Evolutionary conservation across 1,140 invertebrate species (phyloP), one percentile per base, ranked within the genome.

Genomic region (Anadara kagoshimensis): DNA sequence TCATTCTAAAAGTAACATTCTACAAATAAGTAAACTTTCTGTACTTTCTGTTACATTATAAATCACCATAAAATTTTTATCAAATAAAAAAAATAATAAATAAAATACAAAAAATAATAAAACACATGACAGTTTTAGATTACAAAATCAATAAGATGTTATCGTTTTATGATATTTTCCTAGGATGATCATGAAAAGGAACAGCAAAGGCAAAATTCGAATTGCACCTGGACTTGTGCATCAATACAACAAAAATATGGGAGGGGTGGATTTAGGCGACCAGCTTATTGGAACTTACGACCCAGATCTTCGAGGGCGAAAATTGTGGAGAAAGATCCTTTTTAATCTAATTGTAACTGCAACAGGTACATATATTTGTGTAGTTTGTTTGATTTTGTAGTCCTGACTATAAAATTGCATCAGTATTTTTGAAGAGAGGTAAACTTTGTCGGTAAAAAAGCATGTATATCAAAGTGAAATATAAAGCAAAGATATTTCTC

Each of bases 301-400:
- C 3, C 58, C 58, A 11, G 14, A 61, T 5, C 20, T 61, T 20
- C 10, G 41, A 44, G 20, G 36, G 0, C 18, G 36, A n/a, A 59
- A 59, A 5, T 16, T 59, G 18, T 59, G 57, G 58, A 61, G 26
- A 26, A 43, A 61, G 41, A 20, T 61, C 20, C 20, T 7, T 61
- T n/a, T 61, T 20, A 43, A 44, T 61, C n/a, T 43, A 3, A n/a
- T 61, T n/a, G 12, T 44, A 11, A 61, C 41, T 10, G 58, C 58
- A n/a, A 10, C 57, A 43, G 57, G 57, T 36, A 36, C 29, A 36
- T 36, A 36, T 36, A 36, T 36, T 7, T 36, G 29, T 36, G 2
- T 36, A 36, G 29, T 36, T 36, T 36, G 29, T 36, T 36, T 36
- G 29, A 36, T 36, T 36, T 36, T 36, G 29, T 36, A 36, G 29